These are phyloP conservation scores for Psephotus haematonotus DNA, from an alignment of 2,113 vertebrate genomes.

Conservation along the genomic window DNA sequence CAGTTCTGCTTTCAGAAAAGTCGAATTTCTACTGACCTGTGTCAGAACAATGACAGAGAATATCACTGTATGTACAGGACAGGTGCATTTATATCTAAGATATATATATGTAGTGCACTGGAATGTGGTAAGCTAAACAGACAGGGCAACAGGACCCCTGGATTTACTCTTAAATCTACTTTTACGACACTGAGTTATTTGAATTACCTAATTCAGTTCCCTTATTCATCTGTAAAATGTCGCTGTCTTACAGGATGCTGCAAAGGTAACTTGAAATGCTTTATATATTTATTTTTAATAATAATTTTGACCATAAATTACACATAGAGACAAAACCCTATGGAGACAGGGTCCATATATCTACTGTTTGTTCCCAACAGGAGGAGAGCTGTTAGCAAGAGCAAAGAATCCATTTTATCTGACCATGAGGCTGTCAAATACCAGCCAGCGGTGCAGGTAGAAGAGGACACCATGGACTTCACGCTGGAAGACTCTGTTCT, in stretches of 20 bases:
- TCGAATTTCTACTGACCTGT: not conserved
- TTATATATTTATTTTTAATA: not conserved
- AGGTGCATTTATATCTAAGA: not conserved
- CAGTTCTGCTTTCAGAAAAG: slow-evolving; percentile 19
- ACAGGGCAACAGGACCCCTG: not conserved
- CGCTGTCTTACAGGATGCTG: not conserved
- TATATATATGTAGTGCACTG: not conserved
- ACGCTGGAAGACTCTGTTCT: slow-evolving; percentile 81
- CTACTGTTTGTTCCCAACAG: slow-evolving; percentile 55
- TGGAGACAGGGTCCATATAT: not conserved
- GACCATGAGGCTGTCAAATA: slow-evolving; percentile 80
- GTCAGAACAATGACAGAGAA: slow-evolving; percentile 17
- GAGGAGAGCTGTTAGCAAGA: slow-evolving; percentile 84
- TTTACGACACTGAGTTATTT: not conserved
- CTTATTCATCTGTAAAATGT: not conserved
- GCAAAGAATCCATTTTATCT: slow-evolving; percentile 85
- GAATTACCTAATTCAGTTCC: not conserved
- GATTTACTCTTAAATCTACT: not conserved
- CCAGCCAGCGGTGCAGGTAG: slow-evolving; percentile 53
- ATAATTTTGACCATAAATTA: not conserved
- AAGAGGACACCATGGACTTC: slow-evolving; percentile 80
- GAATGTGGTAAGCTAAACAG: not conserved
- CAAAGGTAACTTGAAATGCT: not conserved
- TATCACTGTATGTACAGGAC: not conserved
- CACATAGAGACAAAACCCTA: not conserved